Percentiles rank a stretch among this genome's conserved stretches.
Conservation (phyloP, 2,113 vertebrate species). For the Brevimyrus niger region DNA sequence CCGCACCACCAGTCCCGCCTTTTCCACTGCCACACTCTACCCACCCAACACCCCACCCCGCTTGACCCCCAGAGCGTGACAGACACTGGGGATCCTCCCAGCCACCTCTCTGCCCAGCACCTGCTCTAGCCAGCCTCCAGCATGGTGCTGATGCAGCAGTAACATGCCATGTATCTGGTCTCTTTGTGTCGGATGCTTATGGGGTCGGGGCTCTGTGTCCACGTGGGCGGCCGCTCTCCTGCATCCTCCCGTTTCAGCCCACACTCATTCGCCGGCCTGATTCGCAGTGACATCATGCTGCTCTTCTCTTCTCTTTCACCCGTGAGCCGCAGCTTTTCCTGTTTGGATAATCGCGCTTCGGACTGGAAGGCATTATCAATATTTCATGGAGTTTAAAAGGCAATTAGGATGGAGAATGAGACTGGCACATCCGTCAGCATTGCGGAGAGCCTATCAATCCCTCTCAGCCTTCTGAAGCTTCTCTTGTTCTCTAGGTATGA, state of each 20-base stretch:
- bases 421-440: not conserved
- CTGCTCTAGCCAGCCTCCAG: not conserved
- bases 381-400: not conserved
- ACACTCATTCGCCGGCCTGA: not conserved
- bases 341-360: not conserved
- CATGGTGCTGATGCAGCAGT: not conserved
- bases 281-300: not conserved
- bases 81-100: not conserved
- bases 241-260: not conserved
- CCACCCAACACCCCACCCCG: conserved; percentile 2
- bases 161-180: not conserved
- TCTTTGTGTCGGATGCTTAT: not conserved
- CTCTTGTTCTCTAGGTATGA: conserved; percentile 70
- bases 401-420: not conserved
- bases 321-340: not conserved
- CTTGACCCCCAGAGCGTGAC: not conserved
- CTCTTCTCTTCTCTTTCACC: not conserved
- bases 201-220: not conserved
- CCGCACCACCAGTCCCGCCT: conserved; percentile 27
- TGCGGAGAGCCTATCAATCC: not conserved
- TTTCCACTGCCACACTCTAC: conserved; percentile 35
- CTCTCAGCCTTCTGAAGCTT: not conserved
- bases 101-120: not conserved
- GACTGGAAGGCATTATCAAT: not conserved
- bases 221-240: not conserved